Base-by-base conservation (phyloP, 30 jellyfish, hydroid and myxozoan species). In the Clytia hemisphaerica region DNA sequence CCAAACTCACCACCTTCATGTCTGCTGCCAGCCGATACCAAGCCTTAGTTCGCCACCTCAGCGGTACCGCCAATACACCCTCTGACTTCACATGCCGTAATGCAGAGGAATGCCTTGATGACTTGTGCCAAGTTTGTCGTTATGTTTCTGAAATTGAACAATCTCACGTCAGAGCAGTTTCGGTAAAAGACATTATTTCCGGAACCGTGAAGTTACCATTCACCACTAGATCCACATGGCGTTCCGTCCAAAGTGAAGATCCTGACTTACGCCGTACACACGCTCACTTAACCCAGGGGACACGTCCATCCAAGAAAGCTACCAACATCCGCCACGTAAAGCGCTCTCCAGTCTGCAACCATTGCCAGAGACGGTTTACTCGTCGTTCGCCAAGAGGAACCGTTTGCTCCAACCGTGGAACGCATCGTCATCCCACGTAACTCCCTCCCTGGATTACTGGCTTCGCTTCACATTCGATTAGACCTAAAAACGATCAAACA, bases 1-100 rank as follows among this genome's bases (percentile, higher is more conserved):
- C 66, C 30, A 66, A 76, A 16, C 63, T 77, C 14, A 61, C 76
- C 47, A 64, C 83, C 16, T 54, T 77, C 37, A 34, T 77, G 30
- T 25, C 83, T 14, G 79, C 84, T 19, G 92, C 64, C 2, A 61
- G 65, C 6, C 30, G 75, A 37, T 61, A 61, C 75, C 64, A 37
- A 18, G 30, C 19, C 2, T 31, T 31, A 30, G 30, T 37, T 18
- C 2, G 69, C 14, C 69, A 55, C 15, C 51, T 55, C 4, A 55
- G 69, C 29, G 69, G 51, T 3, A 22, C 6, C 6, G 69, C 69
- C 3, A 55, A 55, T 15, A 5, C 15, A 6, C 69, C 69, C n/a
- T 42, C 53, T 42, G 18, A 42, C 53, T 42, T 42, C 53, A 10
- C 53, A 42, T 42, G 53, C n/a, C n/a, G 53, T 42, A 42, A 42